Base-by-base conservation (phyloP, 1,140 invertebrate genomes). In the Cherax quadricarinatus region DNA sequence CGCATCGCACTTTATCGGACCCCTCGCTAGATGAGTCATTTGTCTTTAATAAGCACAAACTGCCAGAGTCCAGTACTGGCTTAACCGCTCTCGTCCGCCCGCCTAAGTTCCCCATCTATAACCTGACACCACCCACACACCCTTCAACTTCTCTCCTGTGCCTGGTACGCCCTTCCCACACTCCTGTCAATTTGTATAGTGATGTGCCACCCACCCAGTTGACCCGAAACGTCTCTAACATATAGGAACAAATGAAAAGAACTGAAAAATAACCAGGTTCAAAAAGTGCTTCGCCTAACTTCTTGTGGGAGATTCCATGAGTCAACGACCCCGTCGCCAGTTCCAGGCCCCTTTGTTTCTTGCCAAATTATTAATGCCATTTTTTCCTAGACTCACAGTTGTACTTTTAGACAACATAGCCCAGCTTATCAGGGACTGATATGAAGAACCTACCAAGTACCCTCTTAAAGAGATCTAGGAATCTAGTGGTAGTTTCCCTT, bases 121-220 rank as follows among this genome's bases (percentile, higher is more conserved):
- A 70, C 41, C 86, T 88, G 12, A 51, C 30, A 41, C 30, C 30
- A 41, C 87, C 21, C 75, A 75, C 7, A 75, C 78, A 41, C 10
- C 53, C 79, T 41, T 30, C 60, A 51, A 16, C 87, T 81, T 60
- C 62, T 41, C 78, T 62, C 21, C 53, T 66, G 30, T 62, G 57
- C 78, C 79, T 88, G 53, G 78, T 49, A 18, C 87, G 87, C 79
- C 87, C 87, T 57, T 49, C 78, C 24, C 87, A 88, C 53, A 78
- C 87, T 41, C 87, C 80, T 14, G 87, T 88, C 75, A 88, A 88
- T 49, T 48, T 88, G 51, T 88, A 88, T 57, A 81, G 78, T 62
- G 87, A 62, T n/a, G 87, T 88, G 53, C 87, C 87, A 30, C 75
- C 87, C 78, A 16, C 79, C 60, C 79, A 16, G 18, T 53, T 81